phyloP scores from a whole-genome alignment of 2,113 vertebrate species.

The Oophaga pumilio region DNA sequence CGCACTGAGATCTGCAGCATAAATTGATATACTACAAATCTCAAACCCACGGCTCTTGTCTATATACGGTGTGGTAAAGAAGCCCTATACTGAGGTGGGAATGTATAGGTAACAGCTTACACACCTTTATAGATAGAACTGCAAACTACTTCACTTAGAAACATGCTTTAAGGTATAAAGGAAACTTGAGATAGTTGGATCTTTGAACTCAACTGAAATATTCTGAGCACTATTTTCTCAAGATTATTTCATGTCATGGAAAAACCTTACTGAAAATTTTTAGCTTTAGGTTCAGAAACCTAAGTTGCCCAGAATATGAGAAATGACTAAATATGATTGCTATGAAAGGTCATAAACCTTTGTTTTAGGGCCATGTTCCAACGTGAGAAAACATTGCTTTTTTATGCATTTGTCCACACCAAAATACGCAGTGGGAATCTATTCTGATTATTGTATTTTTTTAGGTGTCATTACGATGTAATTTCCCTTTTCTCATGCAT shows the following conservation, averaged over 20 bases:
- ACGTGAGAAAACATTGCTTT: too few relatives aligned
- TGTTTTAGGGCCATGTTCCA: background rate
- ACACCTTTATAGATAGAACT: background rate
- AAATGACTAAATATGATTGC: slow-evolving; percentile 7
- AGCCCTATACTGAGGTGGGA: background rate
- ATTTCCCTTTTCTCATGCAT: too few relatives aligned
- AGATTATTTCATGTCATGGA: background rate
- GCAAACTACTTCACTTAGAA: background rate
- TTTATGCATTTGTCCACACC: too few relatives aligned
- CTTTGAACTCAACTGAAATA: background rate
- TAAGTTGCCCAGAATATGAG: background rate
- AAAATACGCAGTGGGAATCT: too few relatives aligned
- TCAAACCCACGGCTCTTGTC: background rate
- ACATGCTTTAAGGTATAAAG: background rate
- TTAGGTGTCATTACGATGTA: too few relatives aligned
- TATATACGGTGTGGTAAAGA: background rate
- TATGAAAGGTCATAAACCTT: slow-evolving; percentile 23
- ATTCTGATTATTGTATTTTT: too few relatives aligned
- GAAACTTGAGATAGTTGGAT: background rate
- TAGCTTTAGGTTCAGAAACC: background rate
- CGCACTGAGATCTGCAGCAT: too few relatives aligned
- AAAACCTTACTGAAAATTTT: background rate
- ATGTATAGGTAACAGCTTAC: background rate
- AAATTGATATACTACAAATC: too few relatives aligned
- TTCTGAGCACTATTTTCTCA: background rate